Evolutionary conservation across 1,140 invertebrate species (phyloP), one percentile per base, ranked within the genome.

Genomic region (Cydia fagiglandana): DNA sequence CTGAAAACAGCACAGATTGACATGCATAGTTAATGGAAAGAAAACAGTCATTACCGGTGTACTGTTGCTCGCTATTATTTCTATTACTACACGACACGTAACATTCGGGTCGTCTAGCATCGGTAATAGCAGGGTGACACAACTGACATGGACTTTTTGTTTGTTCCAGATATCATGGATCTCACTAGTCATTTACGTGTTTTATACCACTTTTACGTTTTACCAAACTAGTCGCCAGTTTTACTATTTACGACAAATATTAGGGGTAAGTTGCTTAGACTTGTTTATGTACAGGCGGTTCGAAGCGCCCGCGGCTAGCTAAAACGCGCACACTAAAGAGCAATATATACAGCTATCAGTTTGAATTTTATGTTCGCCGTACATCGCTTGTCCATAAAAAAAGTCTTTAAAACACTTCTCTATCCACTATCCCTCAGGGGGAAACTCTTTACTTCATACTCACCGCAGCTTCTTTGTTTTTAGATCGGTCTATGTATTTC

Each of bases 161-260:
- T 90, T 89, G 86, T 92, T 92, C 81, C 89, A 92, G 91, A 88
- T 91, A 86, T 82, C 81, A 84, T 92, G 91, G 91, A 91, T 92
- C 85, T 91, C 91, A 91, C 84, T 92, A 90, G 85, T 91, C 15
- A 76, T 86, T 77, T 92, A 87, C 78, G 38, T 90, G 79, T 92
- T 91, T 87, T 92, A 91, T 77, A 84, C 85, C 75, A 85, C 86
- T 13, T 92, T 88, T 87, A 84, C 83, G 81, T 91, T 83, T 87
- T 92, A 91, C 79, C 83, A 86, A 74, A 74, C 82, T 79, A 86
- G 86, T 74, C 82, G 79, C 15, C 86, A 90, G 75, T 92, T 88
- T 83, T 86, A 83, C 84, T 82, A 90, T 79, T 81, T 92, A 79
- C 84, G 91, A 79, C 83, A 81, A 76, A 90, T 92, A 75, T 87